Evolutionary conservation across 2,113 vertebrate species (phyloP).

Genomic region (Mormoops blainvillei): DNA sequence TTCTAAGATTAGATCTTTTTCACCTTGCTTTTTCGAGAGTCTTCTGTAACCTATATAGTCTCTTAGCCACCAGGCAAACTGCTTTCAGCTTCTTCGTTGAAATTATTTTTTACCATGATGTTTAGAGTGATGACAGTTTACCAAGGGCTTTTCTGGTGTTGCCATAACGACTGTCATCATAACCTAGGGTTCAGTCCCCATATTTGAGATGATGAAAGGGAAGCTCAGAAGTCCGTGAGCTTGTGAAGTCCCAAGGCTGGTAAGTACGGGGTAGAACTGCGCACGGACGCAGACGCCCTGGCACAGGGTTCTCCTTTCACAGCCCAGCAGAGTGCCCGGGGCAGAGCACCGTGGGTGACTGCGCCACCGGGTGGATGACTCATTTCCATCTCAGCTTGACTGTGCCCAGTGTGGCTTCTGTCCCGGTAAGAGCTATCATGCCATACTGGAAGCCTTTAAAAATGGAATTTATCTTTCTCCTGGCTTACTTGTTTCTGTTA

Average conservation of each 20-base stretch:
- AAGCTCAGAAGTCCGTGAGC: background rate
- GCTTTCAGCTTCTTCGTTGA: background rate
- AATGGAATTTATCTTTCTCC: background rate
- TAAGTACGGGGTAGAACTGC: background rate
- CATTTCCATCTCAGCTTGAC: background rate
- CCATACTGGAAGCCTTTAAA: background rate
- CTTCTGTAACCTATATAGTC: background rate
- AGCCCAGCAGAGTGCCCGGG: background rate
- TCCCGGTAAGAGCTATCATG: background rate
- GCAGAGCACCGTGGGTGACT: rapidly evolving
- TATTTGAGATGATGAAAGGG: background rate
- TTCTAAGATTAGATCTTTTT: background rate
- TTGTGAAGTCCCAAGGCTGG: background rate
- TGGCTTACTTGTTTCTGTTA: background rate
- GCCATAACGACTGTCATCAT: background rate
- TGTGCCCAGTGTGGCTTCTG: background rate
- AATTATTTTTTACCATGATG: background rate
- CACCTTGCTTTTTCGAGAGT: background rate
- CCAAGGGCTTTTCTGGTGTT: background rate
- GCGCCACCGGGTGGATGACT: background rate
- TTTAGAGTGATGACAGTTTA: background rate
- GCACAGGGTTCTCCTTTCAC: background rate
- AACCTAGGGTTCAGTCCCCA: background rate
- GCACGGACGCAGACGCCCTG: background rate
- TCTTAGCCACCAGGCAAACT: background rate